A percentile compares a stretch with the other conserved stretches of the same genome.
Evolutionary conservation across 2,888 invertebrate species (phyloP).

Genomic region (Zootermopsis nevadensis): DNA sequence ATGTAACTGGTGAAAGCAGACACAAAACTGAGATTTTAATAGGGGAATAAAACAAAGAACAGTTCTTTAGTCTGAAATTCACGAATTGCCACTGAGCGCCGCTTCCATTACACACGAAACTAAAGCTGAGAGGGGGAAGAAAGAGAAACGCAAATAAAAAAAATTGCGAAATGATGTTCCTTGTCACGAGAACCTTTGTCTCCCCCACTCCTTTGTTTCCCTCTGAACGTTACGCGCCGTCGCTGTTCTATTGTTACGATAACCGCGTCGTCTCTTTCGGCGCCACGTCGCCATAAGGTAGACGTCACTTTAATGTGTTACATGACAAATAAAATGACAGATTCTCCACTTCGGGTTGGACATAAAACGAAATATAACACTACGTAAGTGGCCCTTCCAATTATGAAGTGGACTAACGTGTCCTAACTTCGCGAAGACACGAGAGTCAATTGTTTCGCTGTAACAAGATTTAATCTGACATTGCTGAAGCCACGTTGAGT

Average conservation of each 20-base stretch:
- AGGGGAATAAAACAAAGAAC: no score
- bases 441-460: no score
- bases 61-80: not conserved
- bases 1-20: conserved; percentile 13
- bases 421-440: no score
- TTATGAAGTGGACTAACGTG: no score
- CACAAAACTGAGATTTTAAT: not conserved
- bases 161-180: not conserved
- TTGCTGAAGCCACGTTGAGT: no score
- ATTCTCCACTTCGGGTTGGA: not conserved
- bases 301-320: not conserved
- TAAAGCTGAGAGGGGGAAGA: not conserved
- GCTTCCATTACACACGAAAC: not conserved
- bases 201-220: not conserved
- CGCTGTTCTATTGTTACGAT: conserved; percentile 4
- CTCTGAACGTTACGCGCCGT: conserved; percentile 18
- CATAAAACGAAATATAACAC: no score
- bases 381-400: no score
- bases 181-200: not conserved
- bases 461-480: no score
- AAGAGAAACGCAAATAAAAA: not conserved
- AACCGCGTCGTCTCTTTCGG: not conserved
- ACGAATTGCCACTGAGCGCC: not conserved
- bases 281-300: not conserved
- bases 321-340: not conserved